A percentile compares a stretch with the other conserved stretches of the same genome.
Evolutionary conservation across 2,113 vertebrate species (phyloP).

Genomic region (Cyphomyrus plagiostoma): DNA sequence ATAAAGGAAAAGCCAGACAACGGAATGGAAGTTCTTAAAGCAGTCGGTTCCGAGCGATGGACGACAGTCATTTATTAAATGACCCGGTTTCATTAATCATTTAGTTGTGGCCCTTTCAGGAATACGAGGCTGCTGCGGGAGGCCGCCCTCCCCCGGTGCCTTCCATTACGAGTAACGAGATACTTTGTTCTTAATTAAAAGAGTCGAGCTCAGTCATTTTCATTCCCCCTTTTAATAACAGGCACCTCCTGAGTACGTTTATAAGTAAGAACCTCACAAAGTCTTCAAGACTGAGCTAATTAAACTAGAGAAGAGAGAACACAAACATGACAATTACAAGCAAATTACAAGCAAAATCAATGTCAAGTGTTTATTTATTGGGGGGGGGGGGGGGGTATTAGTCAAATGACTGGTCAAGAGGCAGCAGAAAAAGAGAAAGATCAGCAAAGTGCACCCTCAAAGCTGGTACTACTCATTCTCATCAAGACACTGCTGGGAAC

Average conservation of each 20-base stretch:
- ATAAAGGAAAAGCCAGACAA: neutral
- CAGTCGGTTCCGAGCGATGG: neutral
- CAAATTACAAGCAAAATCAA: neutral
- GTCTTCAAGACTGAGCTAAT: neutral
- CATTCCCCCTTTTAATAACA: neutral
- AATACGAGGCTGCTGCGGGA: neutral
- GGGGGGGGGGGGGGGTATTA: neutral
- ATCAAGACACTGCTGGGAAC: slow-evolving; percentile 21
- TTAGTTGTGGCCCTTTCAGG: slow-evolving; percentile 13
- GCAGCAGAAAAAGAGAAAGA: neutral
- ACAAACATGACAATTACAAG: neutral
- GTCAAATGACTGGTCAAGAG: neutral
- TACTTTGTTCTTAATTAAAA: slow-evolving; percentile 11
- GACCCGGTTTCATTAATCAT: slow-evolving; percentile 34
- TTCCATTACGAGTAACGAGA: slow-evolving; percentile 34
- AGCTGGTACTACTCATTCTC: slow-evolving; percentile 37
- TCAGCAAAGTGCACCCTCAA: neutral
- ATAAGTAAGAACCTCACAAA: neutral
- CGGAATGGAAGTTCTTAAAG: neutral
- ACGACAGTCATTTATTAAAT: slow-evolving; percentile 33
- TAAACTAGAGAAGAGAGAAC: neutral
- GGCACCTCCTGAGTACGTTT: neutral
- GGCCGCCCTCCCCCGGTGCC: slow-evolving; percentile 30
- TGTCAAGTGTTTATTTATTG: neutral
- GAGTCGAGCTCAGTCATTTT: too few species aligned